Evolutionary conservation across 2,113 vertebrate genomes (phyloP).

Genomic region (Picathartes gymnocephalus): DNA sequence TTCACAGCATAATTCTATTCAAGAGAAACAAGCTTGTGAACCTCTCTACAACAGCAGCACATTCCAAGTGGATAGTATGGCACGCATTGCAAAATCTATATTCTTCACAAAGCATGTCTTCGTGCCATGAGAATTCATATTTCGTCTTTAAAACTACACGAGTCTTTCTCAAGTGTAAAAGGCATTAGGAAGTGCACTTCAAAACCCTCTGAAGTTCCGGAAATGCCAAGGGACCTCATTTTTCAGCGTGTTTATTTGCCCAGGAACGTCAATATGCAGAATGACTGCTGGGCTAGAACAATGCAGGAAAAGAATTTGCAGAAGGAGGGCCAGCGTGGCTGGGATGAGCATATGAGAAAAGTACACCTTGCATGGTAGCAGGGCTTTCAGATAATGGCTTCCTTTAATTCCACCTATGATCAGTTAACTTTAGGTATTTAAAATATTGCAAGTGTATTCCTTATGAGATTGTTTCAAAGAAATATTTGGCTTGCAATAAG

Average conservation of each 20-base stretch:
- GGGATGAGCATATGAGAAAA: neutral
- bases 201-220: neutral
- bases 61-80: neutral
- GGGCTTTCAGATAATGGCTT: neutral
- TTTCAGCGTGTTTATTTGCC: neutral
- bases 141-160: neutral
- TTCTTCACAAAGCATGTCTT: neutral
- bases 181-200: neutral
- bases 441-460: neutral
- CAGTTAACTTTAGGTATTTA: neutral
- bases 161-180: neutral
- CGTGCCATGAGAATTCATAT: neutral
- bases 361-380: neutral
- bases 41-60: neutral
- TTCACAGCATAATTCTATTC: neutral
- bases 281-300: neutral
- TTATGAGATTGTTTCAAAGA: neutral
- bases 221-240: slow-evolving; percentile 27
- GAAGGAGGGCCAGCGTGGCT: neutral
- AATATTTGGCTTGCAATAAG: neutral
- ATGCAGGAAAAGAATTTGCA: neutral
- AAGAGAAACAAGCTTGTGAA: neutral
- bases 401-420: neutral
- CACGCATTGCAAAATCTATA: neutral
- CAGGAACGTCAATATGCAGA: neutral